Percentiles rank a stretch among this genome's conserved stretches.
Evolutionary conservation across 2,797 vertebrate genomes (phyloP).

Genomic region (Geotrypetes seraphini): DNA sequence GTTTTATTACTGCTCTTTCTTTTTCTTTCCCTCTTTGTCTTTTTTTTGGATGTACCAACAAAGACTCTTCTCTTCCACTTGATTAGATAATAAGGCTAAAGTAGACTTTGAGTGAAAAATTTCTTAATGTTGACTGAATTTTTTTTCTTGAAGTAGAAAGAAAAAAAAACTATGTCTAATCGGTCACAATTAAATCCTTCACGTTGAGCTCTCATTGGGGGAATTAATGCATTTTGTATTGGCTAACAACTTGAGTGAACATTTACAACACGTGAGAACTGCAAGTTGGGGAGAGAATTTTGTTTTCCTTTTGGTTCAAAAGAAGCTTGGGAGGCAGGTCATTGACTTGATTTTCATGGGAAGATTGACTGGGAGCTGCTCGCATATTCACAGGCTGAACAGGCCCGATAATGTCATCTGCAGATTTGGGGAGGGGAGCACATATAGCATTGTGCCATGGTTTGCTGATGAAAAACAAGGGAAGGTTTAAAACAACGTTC

Average conservation of each 20-base stretch:
- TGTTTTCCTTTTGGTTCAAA: constrained; percentile 65
- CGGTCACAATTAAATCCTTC: constrained; percentile 81
- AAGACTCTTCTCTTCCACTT: constrained; percentile 73
- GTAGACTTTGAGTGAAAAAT: constrained; percentile 71
- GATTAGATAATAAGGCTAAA: constrained; percentile 79
- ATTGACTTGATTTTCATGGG: constrained; percentile 97
- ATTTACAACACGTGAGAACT: constrained; percentile 73
- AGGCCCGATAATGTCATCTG: constrained; percentile 70
- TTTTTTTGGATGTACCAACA: constrained; percentile 55
- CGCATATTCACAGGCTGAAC: constrained; percentile 60
- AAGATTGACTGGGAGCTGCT: constrained; percentile 66
- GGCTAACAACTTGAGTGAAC: constrained; percentile 61
- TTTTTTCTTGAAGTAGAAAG: constrained; percentile 43
- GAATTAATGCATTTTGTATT: constrained; percentile 82
- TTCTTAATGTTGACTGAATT: constrained; percentile 67
- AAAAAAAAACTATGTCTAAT: constrained; percentile 73
- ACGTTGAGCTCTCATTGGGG: constrained; percentile 67
- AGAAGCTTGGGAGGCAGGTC: constrained; percentile 69
- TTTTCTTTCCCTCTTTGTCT: no score
- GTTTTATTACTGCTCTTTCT: constrained; percentile 54
- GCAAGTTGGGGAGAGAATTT: constrained; percentile 71
- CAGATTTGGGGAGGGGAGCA: constrained; percentile 54
- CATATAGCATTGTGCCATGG: constrained; percentile 57
- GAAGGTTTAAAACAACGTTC: constrained; percentile 80
- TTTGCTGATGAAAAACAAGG: no score